Evolutionary conservation across 2,888 invertebrate genomes (phyloP).

Genomic region (Calameuta filiformis): DNA sequence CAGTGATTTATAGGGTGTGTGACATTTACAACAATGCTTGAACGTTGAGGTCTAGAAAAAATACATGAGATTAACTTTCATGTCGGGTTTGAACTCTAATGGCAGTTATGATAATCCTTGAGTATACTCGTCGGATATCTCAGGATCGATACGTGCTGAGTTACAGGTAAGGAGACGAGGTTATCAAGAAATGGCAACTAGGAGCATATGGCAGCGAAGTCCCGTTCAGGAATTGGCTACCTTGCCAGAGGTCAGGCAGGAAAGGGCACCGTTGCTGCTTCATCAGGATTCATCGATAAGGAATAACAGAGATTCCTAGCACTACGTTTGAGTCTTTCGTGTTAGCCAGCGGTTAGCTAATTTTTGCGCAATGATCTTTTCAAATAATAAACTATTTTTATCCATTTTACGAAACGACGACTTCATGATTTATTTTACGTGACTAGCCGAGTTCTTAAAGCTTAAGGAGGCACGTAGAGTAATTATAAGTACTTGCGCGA

Average conservation of each 20-base stretch:
- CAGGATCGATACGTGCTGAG: not conserved
- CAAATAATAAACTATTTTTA: constrained; percentile 35
- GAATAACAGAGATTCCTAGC: constrained; percentile 50
- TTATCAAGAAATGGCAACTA: constrained; percentile 57
- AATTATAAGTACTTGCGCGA: not conserved
- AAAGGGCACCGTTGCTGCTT: constrained; percentile 55
- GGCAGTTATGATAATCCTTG: not conserved
- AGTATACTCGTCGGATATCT: not conserved
- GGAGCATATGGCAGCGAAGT: constrained; percentile 59
- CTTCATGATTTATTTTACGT: constrained; percentile 25
- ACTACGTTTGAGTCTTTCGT: constrained; percentile 25
- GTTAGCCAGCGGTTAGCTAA: constrained; percentile 28
- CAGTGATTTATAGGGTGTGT: not conserved
- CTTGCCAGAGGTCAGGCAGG: constrained; percentile 59
- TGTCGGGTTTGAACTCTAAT: not conserved
- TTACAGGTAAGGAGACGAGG: constrained; percentile 57
- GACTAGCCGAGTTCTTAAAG: constrained; percentile 7
- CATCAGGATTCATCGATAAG: constrained; percentile 61
- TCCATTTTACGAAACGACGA: constrained; percentile 26
- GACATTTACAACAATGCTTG: not conserved
- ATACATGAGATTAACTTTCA: not conserved
- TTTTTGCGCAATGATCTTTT: constrained; percentile 39
- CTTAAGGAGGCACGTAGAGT: not conserved
- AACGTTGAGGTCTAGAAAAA: not conserved
- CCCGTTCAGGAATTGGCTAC: constrained; percentile 57